Evolutionary conservation across 2,888 invertebrate species (phyloP).

Genomic region (Frankliniella intonsa): DNA sequence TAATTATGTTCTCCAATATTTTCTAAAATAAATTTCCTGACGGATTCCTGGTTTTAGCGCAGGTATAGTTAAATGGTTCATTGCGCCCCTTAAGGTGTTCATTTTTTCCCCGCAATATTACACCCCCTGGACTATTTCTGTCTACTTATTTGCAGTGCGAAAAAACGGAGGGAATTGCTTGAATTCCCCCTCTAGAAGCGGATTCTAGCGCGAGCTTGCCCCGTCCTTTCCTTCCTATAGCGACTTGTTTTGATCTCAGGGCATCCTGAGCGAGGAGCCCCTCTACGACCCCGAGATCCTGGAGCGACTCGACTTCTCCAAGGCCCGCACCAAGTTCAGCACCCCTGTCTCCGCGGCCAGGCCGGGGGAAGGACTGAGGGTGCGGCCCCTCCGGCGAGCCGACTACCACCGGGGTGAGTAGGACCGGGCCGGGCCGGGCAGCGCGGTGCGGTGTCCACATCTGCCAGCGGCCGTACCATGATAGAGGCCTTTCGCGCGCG

Average conservation of each 20-base stretch:
- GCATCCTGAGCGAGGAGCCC: conserved; percentile 19
- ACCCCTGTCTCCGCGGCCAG: neutral
- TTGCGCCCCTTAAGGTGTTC: too few relatives aligned
- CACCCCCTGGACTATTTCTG: neutral
- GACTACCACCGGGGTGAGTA: neutral
- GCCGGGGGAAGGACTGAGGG: neutral
- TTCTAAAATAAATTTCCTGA: too few relatives aligned
- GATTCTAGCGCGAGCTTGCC: neutral
- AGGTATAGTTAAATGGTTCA: too few relatives aligned
- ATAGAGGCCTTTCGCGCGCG: too few relatives aligned
- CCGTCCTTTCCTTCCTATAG: neutral
- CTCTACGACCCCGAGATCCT: conserved; percentile 11
- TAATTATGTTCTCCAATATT: too few relatives aligned
- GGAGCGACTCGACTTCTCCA: conserved; percentile 9
- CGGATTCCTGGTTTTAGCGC: too few relatives aligned
- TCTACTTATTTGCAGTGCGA: neutral
- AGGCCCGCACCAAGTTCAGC: conserved; percentile 1
- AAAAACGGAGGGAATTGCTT: neutral
- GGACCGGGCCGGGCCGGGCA: neutral
- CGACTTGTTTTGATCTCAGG: neutral
- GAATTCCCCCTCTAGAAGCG: neutral
- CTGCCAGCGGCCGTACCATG: too few relatives aligned
- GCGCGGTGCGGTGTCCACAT: too few relatives aligned
- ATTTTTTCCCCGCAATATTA: neutral
- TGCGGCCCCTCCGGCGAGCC: neutral